phyloP scores from a whole-genome alignment of 2,113 vertebrate species.

The Drymodes brunneopygia region DNA sequence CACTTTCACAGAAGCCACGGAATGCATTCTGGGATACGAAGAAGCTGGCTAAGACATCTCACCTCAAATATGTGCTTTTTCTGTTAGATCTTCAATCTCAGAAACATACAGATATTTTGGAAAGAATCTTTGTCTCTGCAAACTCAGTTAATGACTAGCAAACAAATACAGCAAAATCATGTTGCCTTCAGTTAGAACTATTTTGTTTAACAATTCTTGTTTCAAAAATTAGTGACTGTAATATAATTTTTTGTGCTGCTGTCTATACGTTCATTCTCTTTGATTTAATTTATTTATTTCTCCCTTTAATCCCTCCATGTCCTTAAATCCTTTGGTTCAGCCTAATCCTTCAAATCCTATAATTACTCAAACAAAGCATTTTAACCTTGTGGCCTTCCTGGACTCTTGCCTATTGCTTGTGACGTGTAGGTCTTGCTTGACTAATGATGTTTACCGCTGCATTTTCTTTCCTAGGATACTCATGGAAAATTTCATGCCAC shows the following conservation, averaged over 20 bases:
- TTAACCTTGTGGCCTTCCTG: slow-evolving; percentile 58
- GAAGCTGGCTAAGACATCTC: neutral
- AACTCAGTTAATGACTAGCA: neutral
- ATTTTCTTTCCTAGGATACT: slow-evolving; percentile 8
- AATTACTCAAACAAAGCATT: slow-evolving; percentile 64
- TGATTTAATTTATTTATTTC: slow-evolving; percentile 41
- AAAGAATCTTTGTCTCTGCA: neutral
- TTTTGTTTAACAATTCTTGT: neutral
- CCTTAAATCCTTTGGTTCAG: slow-evolving; percentile 35
- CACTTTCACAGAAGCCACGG: neutral
- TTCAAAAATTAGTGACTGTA: neutral
- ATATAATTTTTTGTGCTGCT: neutral
- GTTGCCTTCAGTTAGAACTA: neutral
- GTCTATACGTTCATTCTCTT: neutral
- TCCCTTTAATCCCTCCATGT: slow-evolving; percentile 40
- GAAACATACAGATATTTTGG: neutral
- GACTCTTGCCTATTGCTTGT: slow-evolving; percentile 33
- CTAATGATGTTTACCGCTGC: slow-evolving; percentile 45
- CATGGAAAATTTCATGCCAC: neutral
- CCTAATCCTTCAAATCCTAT: slow-evolving; percentile 60
- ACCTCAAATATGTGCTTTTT: neutral
- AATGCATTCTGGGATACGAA: neutral
- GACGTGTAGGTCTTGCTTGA: slow-evolving; percentile 18
- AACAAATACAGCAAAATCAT: neutral
- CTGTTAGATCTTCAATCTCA: neutral